Evolutionary conservation across 2,113 vertebrate species (phyloP).

Genomic region (Eurypyga helias): DNA sequence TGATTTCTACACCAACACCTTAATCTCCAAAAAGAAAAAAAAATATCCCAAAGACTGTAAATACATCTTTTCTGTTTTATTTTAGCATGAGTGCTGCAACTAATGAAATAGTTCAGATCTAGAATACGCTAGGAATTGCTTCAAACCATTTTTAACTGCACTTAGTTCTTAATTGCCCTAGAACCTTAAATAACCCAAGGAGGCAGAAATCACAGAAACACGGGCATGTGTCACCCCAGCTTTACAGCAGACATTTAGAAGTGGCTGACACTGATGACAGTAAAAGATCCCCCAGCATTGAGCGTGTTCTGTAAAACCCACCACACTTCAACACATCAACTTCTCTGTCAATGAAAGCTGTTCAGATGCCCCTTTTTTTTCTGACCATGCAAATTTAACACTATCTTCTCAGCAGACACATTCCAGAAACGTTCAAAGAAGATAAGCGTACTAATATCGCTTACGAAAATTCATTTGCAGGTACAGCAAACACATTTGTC

Average conservation of each 20-base stretch:
- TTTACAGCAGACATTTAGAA: not conserved
- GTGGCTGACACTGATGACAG: not conserved
- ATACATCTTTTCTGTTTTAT: not conserved
- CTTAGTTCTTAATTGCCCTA: conserved; percentile 6
- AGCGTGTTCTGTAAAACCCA: not conserved
- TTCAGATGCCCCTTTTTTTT: not conserved
- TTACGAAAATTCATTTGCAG: not conserved
- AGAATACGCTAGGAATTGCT: not conserved
- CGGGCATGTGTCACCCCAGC: not conserved
- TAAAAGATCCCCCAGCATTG: not conserved
- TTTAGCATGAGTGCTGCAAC: not conserved
- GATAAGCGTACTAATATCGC: not conserved
- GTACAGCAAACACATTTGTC: not conserved
- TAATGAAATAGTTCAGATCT: not conserved
- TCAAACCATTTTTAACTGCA: conserved; percentile 12
- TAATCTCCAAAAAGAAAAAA: not conserved
- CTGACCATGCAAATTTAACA: not conserved
- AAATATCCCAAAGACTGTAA: not conserved
- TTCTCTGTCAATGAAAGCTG: not conserved
- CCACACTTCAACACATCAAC: not conserved
- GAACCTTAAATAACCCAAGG: conserved; percentile 32
- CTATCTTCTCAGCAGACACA: not conserved
- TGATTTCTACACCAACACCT: not conserved
- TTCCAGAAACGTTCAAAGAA: not conserved
- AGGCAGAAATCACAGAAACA: conserved; percentile 7